A percentile compares a stretch with the other conserved stretches of the same genome.
These are phyloP conservation scores for Copidosoma floridanum DNA, from an alignment of 1,140 invertebrate genomes.

Conservation along the genomic window DNA sequence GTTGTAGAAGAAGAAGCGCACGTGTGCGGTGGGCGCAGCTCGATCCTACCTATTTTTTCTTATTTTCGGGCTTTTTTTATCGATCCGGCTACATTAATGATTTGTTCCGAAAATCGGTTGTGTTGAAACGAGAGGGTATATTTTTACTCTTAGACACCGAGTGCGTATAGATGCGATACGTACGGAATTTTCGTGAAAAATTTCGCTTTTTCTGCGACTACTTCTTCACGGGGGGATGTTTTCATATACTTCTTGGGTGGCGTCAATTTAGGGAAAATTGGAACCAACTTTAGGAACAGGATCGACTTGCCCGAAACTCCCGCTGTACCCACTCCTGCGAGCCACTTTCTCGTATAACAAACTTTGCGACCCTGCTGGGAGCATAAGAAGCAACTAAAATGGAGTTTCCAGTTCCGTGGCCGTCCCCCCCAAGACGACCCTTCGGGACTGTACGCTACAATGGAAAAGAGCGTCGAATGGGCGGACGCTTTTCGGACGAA, in stretches of 20 bases:
- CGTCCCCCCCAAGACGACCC: not conserved
- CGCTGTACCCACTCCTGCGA: not conserved
- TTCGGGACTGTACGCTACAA: not conserved
- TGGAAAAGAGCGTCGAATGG: conserved; percentile 8
- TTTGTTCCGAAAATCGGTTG: conserved; percentile 10
- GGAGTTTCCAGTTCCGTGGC: not conserved
- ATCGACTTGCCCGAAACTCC: not conserved
- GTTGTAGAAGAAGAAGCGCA: not conserved
- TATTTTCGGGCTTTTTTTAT: not conserved
- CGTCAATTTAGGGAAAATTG: too few species aligned
- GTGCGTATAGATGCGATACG: too few species aligned
- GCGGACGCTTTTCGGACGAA: conserved; percentile 2
- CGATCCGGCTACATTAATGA: not conserved
- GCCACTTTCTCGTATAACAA: conserved; percentile 5
- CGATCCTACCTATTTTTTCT: not conserved
- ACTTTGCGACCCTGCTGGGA: not conserved
- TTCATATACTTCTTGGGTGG: too few species aligned
- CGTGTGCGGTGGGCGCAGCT: not conserved
- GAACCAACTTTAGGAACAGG: too few species aligned
- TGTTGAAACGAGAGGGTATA: conserved; percentile 13
- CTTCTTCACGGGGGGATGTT: too few species aligned
- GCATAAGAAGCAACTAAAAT: conserved; percentile 10
- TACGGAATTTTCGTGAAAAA: too few species aligned
- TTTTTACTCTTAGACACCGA: too few species aligned
- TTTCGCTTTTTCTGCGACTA: too few species aligned